phyloP scores from a whole-genome alignment of 1,140 invertebrate species.

The Leptopilina clavipes region DNA sequence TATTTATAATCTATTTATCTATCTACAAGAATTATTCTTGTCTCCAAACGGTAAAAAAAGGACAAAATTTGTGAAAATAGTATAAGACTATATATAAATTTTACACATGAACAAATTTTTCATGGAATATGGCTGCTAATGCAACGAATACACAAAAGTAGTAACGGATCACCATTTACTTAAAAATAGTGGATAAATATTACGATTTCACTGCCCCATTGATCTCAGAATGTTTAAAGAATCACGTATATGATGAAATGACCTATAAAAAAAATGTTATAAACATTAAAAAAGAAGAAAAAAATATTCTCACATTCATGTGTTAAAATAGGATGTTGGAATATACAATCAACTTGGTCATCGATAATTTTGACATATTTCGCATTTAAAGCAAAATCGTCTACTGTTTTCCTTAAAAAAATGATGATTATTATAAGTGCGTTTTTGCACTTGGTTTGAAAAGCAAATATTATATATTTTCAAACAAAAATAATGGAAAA shows the following conservation, averaged over 20 bases:
- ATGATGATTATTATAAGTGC: too few species aligned
- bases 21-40: too few species aligned
- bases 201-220: not conserved
- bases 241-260: slow-evolving; percentile 5
- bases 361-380: not conserved
- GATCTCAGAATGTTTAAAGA: slow-evolving; percentile 24
- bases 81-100: not conserved
- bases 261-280: slow-evolving; percentile 6
- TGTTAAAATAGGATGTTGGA: not conserved
- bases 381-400: too few species aligned
- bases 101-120: slow-evolving; percentile 25
- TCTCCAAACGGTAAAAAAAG: too few species aligned
- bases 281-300: not conserved
- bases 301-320: not conserved
- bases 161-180: not conserved
- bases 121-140: slow-evolving; percentile 35
- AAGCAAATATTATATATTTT: too few species aligned
- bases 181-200: slow-evolving; percentile 25
- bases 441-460: too few species aligned
- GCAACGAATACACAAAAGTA: slow-evolving; percentile 37
- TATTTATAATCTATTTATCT: too few species aligned
- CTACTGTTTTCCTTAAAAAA: too few species aligned
- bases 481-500: too few species aligned
- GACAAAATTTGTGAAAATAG: not conserved
- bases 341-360: not conserved